Base-by-base conservation (phyloP, 1,140 invertebrate species). In the Eupristina koningsbergeri region DNA sequence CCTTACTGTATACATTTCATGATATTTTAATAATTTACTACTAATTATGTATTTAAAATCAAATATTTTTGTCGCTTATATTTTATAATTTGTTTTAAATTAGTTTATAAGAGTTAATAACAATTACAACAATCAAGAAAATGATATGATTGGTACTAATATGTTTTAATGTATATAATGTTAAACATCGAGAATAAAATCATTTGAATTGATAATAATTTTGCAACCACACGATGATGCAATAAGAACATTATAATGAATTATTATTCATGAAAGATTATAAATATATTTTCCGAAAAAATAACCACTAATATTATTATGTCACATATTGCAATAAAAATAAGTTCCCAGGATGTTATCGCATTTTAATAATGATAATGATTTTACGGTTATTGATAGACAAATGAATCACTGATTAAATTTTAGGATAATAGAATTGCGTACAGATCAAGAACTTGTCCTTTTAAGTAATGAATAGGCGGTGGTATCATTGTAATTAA, bases 371-470 rank as follows among this genome's bases (percentile, higher is more conserved):
- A 61, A 41, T 17, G 53, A 80, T 76, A 80, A 84, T 75, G 80
- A 76, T 84, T 84, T n/a, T 41, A 34, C 64, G 58, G 15, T 84
- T 79, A 84, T 84, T 84, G 71, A 58, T 76, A 53, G 71, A 84
- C 61, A 80, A 84, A 58, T 61, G 78, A 63, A 17, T 26, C 26
- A 36, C 29, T 75, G 83, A 84, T 84, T 84, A 84, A 84, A 80
- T 67, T 80, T 78, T 80, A 84, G 71, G 71, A 80, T 84, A 84
- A 84, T 80, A 76, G 47, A 67, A 80, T 84, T 80, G 71, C 71
- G 63, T 84, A 75, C 79, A 67, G 77, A 74, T 63, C 75, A 77
- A 47, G 64, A 50, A 45, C n/a, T 50, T 36, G 45, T 29, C 53
- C n/a, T n/a, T n/a, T n/a, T n/a, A n/a, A n/a, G n/a, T n/a, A 61